Conservation (phyloP, 2,888 invertebrate species). For the Polylopha cassiicola region DNA sequence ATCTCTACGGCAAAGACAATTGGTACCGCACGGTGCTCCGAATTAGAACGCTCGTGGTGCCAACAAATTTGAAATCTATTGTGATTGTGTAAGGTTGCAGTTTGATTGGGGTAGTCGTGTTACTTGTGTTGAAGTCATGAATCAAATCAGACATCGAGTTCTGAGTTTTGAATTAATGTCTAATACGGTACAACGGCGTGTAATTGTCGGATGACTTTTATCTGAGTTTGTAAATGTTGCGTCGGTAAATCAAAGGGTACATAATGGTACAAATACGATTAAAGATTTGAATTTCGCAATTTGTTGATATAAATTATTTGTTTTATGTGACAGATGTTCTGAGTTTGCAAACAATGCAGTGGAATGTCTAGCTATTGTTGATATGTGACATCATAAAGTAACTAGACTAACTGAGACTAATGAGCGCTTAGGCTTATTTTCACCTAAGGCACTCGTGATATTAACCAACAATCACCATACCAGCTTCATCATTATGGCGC, state of each 20-base stretch:
- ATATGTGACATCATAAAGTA: too few relatives aligned
- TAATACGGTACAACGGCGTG: constrained; percentile 51
- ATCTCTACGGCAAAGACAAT: constrained; percentile 65
- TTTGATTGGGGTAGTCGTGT: background rate
- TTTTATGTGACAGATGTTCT: too few relatives aligned
- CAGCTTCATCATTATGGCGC: too few relatives aligned
- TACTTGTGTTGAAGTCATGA: constrained; percentile 16
- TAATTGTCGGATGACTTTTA: constrained; percentile 64
- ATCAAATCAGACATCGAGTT: constrained; percentile 34
- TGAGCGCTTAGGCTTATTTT: too few relatives aligned
- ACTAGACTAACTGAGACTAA: too few relatives aligned
- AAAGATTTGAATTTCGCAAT: too few relatives aligned
- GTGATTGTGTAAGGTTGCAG: constrained; percentile 3
- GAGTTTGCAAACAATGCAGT: too few relatives aligned
- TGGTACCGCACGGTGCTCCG: constrained; percentile 32
- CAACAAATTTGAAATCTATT: constrained; percentile 27
- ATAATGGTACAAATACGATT: constrained; percentile 23
- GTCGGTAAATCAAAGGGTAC: constrained; percentile 26
- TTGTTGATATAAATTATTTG: too few relatives aligned
- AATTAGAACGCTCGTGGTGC: constrained; percentile 2
- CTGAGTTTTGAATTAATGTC: constrained; percentile 21
- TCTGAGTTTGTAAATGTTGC: constrained; percentile 23
- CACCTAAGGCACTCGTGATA: too few relatives aligned
- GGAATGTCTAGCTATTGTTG: too few relatives aligned
- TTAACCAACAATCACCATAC: too few relatives aligned